Evolutionary conservation across 2,888 invertebrate species (phyloP).

Genomic region (Clanis bilineata): DNA sequence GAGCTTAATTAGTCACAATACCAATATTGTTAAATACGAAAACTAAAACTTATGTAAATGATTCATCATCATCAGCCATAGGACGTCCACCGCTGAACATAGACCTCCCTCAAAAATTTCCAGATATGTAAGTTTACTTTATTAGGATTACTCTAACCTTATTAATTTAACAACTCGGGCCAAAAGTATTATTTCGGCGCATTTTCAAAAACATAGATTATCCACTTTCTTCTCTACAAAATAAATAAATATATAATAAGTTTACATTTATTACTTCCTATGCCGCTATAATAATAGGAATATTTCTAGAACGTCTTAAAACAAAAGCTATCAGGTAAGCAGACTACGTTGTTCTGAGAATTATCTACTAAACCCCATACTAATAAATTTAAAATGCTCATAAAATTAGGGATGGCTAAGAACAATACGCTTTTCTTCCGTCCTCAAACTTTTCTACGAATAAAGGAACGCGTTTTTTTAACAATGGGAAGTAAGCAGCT

Average conservation of each 20-base stretch:
- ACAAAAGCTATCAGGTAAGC: conserved; percentile 18
- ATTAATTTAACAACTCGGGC: no score
- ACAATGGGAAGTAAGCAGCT: conserved; percentile 31
- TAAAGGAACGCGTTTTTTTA: conserved; percentile 27
- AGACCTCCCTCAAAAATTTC: no score
- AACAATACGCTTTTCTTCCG: conserved; percentile 39
- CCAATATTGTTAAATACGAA: no score
- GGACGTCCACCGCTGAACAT: no score
- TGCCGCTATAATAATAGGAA: neutral
- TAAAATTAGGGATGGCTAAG: conserved; percentile 27
- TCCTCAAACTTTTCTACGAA: conserved; percentile 36
- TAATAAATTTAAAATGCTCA: conserved; percentile 16
- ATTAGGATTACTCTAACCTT: no score
- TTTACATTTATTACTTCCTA: neutral
- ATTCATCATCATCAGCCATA: no score
- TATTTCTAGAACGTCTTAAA: neutral
- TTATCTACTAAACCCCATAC: neutral
- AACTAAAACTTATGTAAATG: no score
- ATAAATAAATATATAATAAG: no score
- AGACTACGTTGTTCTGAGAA: conserved; percentile 17
- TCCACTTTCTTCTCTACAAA: neutral
- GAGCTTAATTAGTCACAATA: no score
- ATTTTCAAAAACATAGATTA: neutral
- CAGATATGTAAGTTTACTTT: no score
- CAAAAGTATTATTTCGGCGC: neutral